Base-by-base conservation (phyloP, 2,113 vertebrate species). In the Phainopepla nitens region DNA sequence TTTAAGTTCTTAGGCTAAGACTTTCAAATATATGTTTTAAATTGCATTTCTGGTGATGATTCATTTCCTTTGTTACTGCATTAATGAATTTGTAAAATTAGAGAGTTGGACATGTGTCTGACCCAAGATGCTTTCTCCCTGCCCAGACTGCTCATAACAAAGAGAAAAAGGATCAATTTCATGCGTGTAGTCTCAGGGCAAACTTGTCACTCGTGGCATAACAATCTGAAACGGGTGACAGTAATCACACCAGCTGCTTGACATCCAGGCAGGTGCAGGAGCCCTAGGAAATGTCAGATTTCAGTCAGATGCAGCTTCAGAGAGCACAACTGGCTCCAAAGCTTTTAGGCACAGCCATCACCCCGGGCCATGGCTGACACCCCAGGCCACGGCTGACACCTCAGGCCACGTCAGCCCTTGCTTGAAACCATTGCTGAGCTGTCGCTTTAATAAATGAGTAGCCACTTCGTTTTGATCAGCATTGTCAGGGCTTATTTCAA, bases 371-470 rank as follows among this genome's bases (percentile, higher is more conserved):
- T 36, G 85, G 95, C 96, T 96, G 95, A 54, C 96, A 97, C 98
- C 96, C 96, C 97, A 96, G 97, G 98, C 96, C 97, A 97, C 83
- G 8, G 95, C 96, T 96, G 95, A 54, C 96, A 97, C 98, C 96
- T 96, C 97, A 96, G 97, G 98, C 96, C 97, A 97, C 83, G 8
- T 90, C 97, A 94, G 96, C 90, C 96, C 60, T 85, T 85, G 90
- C 96, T 97, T 95, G 95, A 93, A 98, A 95, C 96, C 70, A 12
- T 68, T 93, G 97, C 97, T 96, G 96, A 98, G 94, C 97, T 98
- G 98, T 98, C 98, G 98, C 93, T 97, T 97, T 96, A 98, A 98
- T 98, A 98, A 98, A 98, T 96, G 97, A 98, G 97, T 92, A 96
- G 96, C 96, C 96, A 96, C 97, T 97, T 98, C 89, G 80, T 98